Conservation (phyloP, 2,797 vertebrate genomes). For the Novumbra hubbsi region DNA sequence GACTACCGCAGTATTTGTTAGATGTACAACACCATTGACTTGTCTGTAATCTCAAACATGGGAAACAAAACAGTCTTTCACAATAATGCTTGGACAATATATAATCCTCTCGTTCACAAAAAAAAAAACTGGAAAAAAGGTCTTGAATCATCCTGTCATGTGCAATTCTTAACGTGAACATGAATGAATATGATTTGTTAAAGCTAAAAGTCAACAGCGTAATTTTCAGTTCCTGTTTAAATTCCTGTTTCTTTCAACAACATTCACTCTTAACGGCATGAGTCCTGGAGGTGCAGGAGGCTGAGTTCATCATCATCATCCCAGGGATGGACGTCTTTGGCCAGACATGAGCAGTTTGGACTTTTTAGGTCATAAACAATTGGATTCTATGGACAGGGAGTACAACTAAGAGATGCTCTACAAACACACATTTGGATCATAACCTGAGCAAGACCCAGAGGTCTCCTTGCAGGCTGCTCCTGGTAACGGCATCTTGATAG, state of each 20-base stretch:
- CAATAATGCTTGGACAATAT: not conserved
- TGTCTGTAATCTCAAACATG: constrained; percentile 19
- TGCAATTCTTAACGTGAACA: not conserved
- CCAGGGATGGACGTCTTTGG: not conserved
- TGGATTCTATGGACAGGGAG: not conserved
- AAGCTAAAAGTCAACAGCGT: not conserved
- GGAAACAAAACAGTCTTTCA: constrained; percentile 12
- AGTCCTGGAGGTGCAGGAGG: not conserved
- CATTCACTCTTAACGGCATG: not conserved
- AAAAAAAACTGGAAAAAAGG: not conserved
- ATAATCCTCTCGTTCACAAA: not conserved
- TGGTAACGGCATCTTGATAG: not conserved
- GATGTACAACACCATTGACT: not conserved
- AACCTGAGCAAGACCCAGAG: not conserved
- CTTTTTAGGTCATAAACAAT: not conserved
- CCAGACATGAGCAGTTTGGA: not conserved
- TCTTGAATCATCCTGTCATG: not conserved
- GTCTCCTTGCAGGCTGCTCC: not conserved
- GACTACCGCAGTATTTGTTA: not conserved
- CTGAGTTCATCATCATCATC: not conserved
- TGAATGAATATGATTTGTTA: not conserved
- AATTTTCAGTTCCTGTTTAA: not conserved
- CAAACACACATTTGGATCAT: not conserved
- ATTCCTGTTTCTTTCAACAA: not conserved
- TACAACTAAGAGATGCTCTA: not conserved